Evolutionary conservation across 2,797 vertebrate species (phyloP).

Genomic region (Centroberyx gerrardi): DNA sequence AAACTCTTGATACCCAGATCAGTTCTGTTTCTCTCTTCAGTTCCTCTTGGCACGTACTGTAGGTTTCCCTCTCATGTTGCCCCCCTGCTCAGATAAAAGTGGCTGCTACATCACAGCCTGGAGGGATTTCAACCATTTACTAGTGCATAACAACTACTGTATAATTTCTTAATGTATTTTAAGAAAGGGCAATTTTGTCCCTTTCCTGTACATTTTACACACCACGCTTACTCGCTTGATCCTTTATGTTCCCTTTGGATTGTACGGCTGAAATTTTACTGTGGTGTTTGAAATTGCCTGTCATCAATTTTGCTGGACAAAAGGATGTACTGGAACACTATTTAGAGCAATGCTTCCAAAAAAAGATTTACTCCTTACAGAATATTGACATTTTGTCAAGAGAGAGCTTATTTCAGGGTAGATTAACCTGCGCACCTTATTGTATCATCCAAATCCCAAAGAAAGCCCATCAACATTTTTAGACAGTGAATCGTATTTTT

Average conservation of each 20-base stretch:
- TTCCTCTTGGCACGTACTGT: neutral
- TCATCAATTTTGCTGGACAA: no score
- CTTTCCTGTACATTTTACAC: neutral
- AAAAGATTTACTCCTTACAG: no score
- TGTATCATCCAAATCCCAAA: neutral
- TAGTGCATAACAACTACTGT: neutral
- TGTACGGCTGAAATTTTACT: no score
- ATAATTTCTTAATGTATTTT: no score
- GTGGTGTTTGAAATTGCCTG: no score
- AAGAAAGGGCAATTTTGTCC: neutral
- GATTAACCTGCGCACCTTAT: neutral
- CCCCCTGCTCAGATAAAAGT: neutral
- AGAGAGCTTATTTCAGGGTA: no score
- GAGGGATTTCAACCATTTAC: conserved; percentile 21
- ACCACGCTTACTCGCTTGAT: no score
- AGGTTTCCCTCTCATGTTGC: neutral
- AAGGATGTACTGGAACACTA: no score
- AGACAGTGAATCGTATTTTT: neutral
- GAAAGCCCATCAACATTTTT: neutral
- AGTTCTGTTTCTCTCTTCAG: neutral
- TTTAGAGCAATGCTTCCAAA: no score
- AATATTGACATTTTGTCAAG: neutral
- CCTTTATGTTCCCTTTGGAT: no score
- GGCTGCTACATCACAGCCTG: conserved; percentile 1
- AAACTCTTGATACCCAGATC: neutral